Conservation (phyloP, 2,888 invertebrate genomes). For the Lasius platythorax region DNA sequence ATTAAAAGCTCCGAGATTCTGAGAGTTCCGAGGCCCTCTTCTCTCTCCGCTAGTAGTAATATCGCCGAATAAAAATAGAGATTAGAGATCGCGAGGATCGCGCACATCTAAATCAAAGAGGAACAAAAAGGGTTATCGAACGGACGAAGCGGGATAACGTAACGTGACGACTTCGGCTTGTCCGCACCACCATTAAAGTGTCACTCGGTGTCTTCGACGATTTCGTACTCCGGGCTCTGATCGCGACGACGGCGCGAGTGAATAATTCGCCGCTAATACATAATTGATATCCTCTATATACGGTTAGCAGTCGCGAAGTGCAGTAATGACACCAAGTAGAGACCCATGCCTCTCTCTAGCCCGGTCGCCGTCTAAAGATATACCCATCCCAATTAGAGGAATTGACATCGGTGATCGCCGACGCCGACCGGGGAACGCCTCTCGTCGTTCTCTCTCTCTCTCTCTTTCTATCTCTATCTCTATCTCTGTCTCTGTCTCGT, state of each 20-base stretch:
- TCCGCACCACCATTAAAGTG: slow-evolving; percentile 73
- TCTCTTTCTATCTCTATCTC: neutral
- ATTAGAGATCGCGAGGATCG: neutral
- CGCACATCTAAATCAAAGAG: neutral
- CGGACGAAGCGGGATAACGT: slow-evolving; percentile 29
- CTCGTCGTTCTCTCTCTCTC: slow-evolving; percentile 17
- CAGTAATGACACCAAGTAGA: slow-evolving; percentile 40
- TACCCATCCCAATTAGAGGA: slow-evolving; percentile 63
- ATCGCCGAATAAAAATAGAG: slow-evolving; percentile 33
- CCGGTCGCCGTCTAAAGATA: slow-evolving; percentile 58
- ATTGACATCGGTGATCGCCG: slow-evolving; percentile 53
- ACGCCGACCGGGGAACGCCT: slow-evolving; percentile 14
- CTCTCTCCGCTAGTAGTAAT: neutral
- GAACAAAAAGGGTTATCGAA: slow-evolving; percentile 60
- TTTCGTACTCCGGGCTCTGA: slow-evolving; percentile 64
- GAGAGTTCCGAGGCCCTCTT: neutral
- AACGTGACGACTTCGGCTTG: slow-evolving; percentile 68
- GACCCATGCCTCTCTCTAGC: slow-evolving; percentile 46
- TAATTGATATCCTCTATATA: slow-evolving; percentile 74
- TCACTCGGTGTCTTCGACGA: slow-evolving; percentile 63
- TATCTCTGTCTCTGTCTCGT: neutral
- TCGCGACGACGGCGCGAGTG: slow-evolving; percentile 74
- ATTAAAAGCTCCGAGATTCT: neutral
- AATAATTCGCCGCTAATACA: slow-evolving; percentile 72
- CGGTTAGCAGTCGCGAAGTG: slow-evolving; percentile 59